Evolutionary conservation across 1,140 invertebrate genomes (phyloP), one percentile per base, ranked within the genome.

Genomic region (Pollicipes pollicipes): DNA sequence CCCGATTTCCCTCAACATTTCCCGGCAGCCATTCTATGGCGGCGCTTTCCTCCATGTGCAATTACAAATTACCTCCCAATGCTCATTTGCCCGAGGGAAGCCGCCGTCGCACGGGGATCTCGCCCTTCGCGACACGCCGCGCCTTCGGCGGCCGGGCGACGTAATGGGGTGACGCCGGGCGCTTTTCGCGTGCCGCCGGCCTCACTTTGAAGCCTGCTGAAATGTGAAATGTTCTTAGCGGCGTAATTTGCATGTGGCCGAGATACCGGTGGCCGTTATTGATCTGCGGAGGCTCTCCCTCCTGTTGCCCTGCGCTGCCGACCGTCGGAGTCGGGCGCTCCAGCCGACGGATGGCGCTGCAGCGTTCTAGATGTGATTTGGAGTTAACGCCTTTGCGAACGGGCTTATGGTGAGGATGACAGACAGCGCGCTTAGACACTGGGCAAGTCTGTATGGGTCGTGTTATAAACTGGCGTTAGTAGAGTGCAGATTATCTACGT

Each of bases 161-260:
- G 45, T 58, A 58, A 58, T 58, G 45, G 45, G 45, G 45, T 58
- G 45, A 21, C 17, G 45, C 13, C 32, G 45, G 45, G 45, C 45
- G 45, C 13, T 58, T 17, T 58, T 58, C 45, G 45, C 45, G 13
- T 21, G 45, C 13, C 45, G 45, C 45, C 10, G 2, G 21, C 45
- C 45, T 10, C 45, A 58, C 45, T 58, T 58, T 58, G 45, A 58
- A 58, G 45, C 45, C 45, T 21, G 45, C 45, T 58, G 45, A 58
- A 58, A 58, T 58, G 45, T 58, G 45, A 58, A 58, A 58, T 58
- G 45, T 58, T 58, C 45, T 58, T 58, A 58, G 45, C 45, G 45
- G 45, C 45, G 45, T 58, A 58, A 58, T 58, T 58, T 58, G 45
- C 45, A 58, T 58, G 45, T 58, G 45, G 45, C 45, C 45, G 45